Conservation (phyloP, 2,113 vertebrate genomes). For the Sporophila hypoxantha region DNA sequence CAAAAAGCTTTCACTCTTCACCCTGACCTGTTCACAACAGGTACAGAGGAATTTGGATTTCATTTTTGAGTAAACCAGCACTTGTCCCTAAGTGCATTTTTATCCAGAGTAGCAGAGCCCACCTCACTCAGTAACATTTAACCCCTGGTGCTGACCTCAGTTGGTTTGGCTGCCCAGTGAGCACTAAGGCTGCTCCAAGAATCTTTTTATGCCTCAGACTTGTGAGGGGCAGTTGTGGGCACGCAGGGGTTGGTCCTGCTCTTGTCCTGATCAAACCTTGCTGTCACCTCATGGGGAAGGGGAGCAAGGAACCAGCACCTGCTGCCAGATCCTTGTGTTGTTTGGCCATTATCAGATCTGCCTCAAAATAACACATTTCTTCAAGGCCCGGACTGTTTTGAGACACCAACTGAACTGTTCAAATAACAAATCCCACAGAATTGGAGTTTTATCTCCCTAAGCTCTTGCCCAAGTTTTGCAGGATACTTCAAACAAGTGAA, state of each 20-base stretch:
- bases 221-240: neutral
- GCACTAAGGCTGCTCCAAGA: neutral
- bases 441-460: neutral
- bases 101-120: neutral
- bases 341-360: neutral
- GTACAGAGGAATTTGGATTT: neutral
- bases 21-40: neutral
- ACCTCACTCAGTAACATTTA: neutral
- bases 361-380: neutral
- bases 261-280: neutral
- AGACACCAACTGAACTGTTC: neutral
- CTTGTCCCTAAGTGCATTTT: neutral
- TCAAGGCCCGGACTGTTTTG: neutral
- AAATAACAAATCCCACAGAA: neutral
- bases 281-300: neutral
- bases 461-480: neutral
- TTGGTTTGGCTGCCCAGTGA: neutral
- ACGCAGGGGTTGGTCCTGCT: fast-evolving
- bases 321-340: neutral
- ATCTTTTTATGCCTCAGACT: neutral
- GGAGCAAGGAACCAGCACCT: fast-evolving
- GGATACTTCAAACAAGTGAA: neutral
- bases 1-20: constrained; percentile 20
- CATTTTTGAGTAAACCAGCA: neutral
- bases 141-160: neutral